Base-by-base conservation (phyloP, 2,113 vertebrate genomes). In the Rostratula benghalensis region DNA sequence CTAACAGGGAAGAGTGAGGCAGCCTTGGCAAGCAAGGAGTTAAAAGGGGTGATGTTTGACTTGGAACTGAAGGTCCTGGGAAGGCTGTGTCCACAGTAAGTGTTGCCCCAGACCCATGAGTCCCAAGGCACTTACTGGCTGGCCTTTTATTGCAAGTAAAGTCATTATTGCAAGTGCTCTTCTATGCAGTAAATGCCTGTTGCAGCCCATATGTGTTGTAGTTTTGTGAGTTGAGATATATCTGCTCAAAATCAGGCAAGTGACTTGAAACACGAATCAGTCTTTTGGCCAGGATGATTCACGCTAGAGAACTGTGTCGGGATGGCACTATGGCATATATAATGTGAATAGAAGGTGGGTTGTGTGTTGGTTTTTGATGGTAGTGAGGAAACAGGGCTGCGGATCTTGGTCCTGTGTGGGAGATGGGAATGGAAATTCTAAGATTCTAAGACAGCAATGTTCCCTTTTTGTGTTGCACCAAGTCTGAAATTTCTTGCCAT, bases 291-390 rank as follows among this genome's bases (percentile, higher is more conserved):
- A 82, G 56, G 35, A 24, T 33, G 28, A 1, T 22, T 53, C 7
- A 3, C 15, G 25, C 0, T 2, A 33, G 70, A 22, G 16, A 50
- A 8, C 28, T 13, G 21, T 2, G 41, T 2, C 43, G 79, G n/a
- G n/a, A 17, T 33, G 48, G 33, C 53, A 2, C 19, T 45, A 15
- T 33, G 48, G 33, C 46, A 30, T 8, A 4, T 11, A 9, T 5
- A 10, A 6, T 12, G 41, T 4, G 46, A n/a, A 12, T 1, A 41
- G 54, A 37, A 78, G 33, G 27, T 65, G 56, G 45, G 20, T 73
- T 30, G 23, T 51, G 9, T 9, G 0, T 27, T 57, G 61, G 31
- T 83, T 83, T 83, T 64, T 53, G 94, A 3, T 50, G 69, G 9
- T 2, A 45, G 37, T 27, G 50, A 81, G 48, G 70, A 77, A 28